Base-by-base conservation (phyloP, 2,797 vertebrate genomes). In the Manis pentadactyla region DNA sequence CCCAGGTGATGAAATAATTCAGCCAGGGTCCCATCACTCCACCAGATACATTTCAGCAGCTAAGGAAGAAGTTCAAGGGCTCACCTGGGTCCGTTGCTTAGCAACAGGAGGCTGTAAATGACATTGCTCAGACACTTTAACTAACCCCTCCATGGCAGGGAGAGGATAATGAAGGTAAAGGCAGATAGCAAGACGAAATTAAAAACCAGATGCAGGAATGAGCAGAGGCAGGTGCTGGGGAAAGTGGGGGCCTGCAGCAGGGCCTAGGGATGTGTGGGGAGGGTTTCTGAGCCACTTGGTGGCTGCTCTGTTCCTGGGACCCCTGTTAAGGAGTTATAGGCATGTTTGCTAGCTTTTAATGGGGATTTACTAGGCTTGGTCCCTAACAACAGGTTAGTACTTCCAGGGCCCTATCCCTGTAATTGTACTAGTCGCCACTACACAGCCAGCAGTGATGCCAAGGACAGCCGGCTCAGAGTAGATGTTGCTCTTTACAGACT, bases 71-170 rank as follows among this genome's bases (percentile, higher is more conserved):
- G 97, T 97, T 98, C 97, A 94, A 95, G 97, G 92, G 95, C 97
- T 98, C 97, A 97, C 98, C 96, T 98, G 98, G 97, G 96, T 77
- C 82, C 0, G 98, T 97, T 97, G 98, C 97, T 96, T 98, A 97
- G 97, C 97, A 98, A 98, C 96, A 31, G 90, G 77, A 97, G 96
- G 86, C 87, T 95, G 93, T 95, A 97, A 97, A 97, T 92, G 98
- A 97, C 96, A 96, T 93, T 1, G 55, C 94, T 98, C 88, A 3
- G 64, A 97, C 97, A 90, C 94, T 92, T 96, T 92, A 97, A 96
- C 97, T 90, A 94, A 96, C 96, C 96, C 94, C 94, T 97, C 87
- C 64, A 39, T 51, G 66, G 93, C 81, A 95, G 86, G 93, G 71
- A 86, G 87, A 88, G 90, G 97, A 97, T 97, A 97, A 98, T 75